phyloP scores from a whole-genome alignment of 2,888 invertebrate genomes.

The Thysanoteuthis rhombus region DNA sequence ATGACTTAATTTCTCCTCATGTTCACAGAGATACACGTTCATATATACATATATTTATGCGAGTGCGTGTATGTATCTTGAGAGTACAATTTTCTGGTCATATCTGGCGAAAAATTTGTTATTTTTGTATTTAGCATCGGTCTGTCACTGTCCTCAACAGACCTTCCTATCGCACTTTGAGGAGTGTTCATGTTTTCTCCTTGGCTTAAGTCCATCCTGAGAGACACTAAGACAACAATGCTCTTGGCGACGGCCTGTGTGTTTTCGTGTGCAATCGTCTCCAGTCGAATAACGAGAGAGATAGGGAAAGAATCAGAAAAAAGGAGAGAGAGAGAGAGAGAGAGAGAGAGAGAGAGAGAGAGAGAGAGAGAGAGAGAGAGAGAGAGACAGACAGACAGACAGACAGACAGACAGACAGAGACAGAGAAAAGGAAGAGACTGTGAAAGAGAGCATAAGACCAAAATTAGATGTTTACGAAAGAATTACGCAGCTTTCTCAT shows the following conservation, averaged over 20 bases:
- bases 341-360: background rate
- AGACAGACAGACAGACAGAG: background rate
- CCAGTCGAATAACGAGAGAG: background rate
- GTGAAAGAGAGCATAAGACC: background rate
- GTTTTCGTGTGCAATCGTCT: too few species aligned
- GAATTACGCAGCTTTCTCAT: background rate
- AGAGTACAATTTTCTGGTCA: background rate
- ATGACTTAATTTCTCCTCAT: too few species aligned
- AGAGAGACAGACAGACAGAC: background rate
- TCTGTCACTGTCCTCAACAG: background rate
- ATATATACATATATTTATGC: too few species aligned
- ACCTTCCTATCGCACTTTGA: background rate
- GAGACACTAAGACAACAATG: background rate
- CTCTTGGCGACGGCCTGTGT: background rate
- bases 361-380: background rate
- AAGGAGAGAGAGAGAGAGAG: background rate
- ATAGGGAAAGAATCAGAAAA: background rate
- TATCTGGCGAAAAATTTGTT: background rate
- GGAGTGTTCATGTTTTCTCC: background rate
- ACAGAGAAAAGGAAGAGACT: background rate
- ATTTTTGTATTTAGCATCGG: background rate
- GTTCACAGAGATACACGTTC: too few species aligned
- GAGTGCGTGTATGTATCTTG: too few species aligned
- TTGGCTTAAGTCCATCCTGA: background rate
- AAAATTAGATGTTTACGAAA: background rate